Conservation (phyloP, 2,113 vertebrate species). For the Pholis gunnellus region DNA sequence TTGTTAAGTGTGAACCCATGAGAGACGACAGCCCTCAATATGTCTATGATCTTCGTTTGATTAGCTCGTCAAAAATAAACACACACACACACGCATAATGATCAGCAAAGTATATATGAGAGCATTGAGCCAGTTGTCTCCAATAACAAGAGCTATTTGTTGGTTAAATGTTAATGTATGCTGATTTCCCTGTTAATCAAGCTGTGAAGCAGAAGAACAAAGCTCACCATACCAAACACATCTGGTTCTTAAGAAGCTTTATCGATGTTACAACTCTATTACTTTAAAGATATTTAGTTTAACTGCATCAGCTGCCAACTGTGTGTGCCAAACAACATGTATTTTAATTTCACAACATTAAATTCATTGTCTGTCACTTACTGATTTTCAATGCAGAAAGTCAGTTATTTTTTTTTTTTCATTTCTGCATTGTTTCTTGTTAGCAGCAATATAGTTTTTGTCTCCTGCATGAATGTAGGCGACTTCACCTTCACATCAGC, state of each 20-base stretch:
- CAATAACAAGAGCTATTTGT: constrained; percentile 11
- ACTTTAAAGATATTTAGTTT: neutral
- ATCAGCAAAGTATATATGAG: neutral
- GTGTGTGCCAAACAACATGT: neutral
- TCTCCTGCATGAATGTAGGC: constrained; percentile 41
- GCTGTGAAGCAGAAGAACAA: constrained; percentile 2
- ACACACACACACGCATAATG: neutral
- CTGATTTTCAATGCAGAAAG: neutral
- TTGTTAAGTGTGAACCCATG: neutral
- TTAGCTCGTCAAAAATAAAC: neutral
- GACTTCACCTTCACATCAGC: constrained; percentile 61
- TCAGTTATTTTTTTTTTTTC: neutral
- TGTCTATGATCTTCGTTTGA: neutral
- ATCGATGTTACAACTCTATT: neutral
- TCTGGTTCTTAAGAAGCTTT: neutral
- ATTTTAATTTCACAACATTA: neutral
- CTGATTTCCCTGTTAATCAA: constrained; percentile 11
- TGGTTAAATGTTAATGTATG: constrained; percentile 20
- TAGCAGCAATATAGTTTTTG: constrained; percentile 9
- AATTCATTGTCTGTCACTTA: neutral
- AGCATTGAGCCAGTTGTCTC: neutral
- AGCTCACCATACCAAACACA: neutral
- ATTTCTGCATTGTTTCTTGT: constrained; percentile 11
- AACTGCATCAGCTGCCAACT: neutral
- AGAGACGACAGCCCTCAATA: neutral